Evolutionary conservation across 2,888 invertebrate genomes (phyloP), one percentile per base, ranked within the genome.

Genomic region (Hirtodrosophila duncani): DNA sequence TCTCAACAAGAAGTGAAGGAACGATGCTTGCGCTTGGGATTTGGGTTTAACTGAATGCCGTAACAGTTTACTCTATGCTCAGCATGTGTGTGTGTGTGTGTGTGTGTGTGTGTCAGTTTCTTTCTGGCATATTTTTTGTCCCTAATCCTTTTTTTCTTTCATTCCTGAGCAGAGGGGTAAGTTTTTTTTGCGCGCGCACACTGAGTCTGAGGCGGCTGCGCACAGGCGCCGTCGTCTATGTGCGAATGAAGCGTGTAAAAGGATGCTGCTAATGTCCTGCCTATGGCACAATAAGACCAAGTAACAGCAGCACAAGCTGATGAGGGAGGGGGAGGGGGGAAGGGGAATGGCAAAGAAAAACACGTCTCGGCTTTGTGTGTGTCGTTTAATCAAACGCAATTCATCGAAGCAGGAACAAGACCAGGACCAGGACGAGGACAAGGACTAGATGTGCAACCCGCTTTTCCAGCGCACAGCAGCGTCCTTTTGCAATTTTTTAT

Each of bases 211-310:
- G 60, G 49, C 65, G 56, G 71, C 74, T 65, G 75, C 75, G 72
- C 72, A n/a, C n/a, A 71, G 64, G 69, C 75, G 75, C 72, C 55
- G 21, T 37, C 44, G 61, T 62, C 61, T 51, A n/a, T 50, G 38
- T 51, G 50, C 53, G 64, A 38, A 59, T 58, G 33, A 29, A 61
- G 49, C 65, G 53, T 69, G 66, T 66, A 83, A 77, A 83, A 83
- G 80, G 83, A 84, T 83, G 83, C 82, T 83, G 82, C 83, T 83
- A 82, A 83, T 83, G 82, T 81, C 71, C 68, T 72, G 57, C 56
- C 57, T 38, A 56, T 29, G 10, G 23, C 33, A 52, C 51, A 27
- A 56, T 16, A 16, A 14, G 8, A 24, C 10, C 11, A 29, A 34
- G 14, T 23, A 31, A 30, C 43, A 42, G 18, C 16, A 27, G 38